Percentiles rank a stretch among this genome's conserved stretches.
Evolutionary conservation across 2,888 invertebrate genomes (phyloP).

Genomic region (Autographa pulchrina): DNA sequence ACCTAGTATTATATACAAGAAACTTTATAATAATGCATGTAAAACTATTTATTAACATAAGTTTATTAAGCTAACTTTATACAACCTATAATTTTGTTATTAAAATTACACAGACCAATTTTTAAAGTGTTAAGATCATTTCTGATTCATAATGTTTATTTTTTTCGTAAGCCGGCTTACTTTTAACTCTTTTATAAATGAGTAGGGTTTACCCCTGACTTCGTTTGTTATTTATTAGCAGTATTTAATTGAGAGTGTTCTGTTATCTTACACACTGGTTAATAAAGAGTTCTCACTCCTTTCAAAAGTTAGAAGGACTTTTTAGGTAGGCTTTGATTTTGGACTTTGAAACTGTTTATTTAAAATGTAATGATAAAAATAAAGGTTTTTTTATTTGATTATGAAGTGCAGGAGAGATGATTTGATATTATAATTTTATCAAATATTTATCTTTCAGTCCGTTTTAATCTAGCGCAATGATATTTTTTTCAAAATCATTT

Average conservation of each 20-base stretch:
- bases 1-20: slow-evolving; percentile 44
- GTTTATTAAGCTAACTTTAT: slow-evolving; percentile 49
- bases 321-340: too few relatives aligned
- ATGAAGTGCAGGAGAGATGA: too few relatives aligned
- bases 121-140: slow-evolving; percentile 71
- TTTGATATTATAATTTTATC: too few relatives aligned
- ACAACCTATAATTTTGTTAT: slow-evolving; percentile 71
- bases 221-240: slow-evolving; percentile 14
- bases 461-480: too few relatives aligned
- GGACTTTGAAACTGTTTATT: too few relatives aligned
- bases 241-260: neutral
- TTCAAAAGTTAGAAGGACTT: too few relatives aligned
- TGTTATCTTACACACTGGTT: neutral
- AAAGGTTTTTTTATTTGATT: too few relatives aligned
- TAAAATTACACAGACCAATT: slow-evolving; percentile 68
- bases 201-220: slow-evolving; percentile 25
- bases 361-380: too few relatives aligned
- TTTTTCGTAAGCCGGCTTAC: slow-evolving; percentile 58
- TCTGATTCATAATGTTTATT: slow-evolving; percentile 64
- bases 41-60: slow-evolving; percentile 47
- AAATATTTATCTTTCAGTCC: too few relatives aligned
- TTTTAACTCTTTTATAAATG: slow-evolving; percentile 54
- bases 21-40: slow-evolving; percentile 31
- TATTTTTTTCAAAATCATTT: neutral
- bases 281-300: neutral